These are phyloP conservation scores for Pheosia gnoma DNA, from an alignment of 2,888 invertebrate genomes.

Conservation along the genomic window DNA sequence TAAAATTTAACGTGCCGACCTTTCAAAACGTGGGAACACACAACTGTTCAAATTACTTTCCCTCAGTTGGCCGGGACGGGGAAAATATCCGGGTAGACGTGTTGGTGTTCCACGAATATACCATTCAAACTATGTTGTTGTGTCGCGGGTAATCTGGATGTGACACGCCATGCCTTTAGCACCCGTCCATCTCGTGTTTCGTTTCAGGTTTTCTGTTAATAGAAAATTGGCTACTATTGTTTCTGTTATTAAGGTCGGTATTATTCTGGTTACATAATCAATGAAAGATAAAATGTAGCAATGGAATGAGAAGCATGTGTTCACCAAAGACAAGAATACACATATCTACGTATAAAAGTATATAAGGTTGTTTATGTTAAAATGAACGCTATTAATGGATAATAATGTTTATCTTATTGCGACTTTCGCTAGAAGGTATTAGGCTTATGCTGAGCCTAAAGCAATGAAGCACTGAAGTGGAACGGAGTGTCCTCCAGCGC, in stretches of 20 bases:
- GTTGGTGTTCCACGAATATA: conserved; percentile 55
- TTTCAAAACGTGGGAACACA: conserved; percentile 63
- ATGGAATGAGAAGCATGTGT: no score
- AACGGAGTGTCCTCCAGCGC: no score
- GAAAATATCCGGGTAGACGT: conserved; percentile 54
- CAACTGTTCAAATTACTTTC: conserved; percentile 74
- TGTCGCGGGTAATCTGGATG: conserved; percentile 40
- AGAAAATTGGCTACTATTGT: conserved; percentile 13
- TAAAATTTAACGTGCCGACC: conserved; percentile 48
- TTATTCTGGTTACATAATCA: not conserved
- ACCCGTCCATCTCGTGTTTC: conserved; percentile 27
- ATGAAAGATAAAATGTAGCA: no score
- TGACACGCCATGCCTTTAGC: conserved; percentile 35
- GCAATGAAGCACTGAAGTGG: no score
- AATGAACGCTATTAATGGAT: no score
- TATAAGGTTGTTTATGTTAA: no score
- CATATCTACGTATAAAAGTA: no score
- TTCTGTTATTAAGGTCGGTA: no score
- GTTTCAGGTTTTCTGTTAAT: conserved; percentile 20
- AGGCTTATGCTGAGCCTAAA: no score
- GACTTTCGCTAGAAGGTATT: no score
- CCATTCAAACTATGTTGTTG: conserved; percentile 49
- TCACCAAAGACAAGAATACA: no score
- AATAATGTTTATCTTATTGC: no score
- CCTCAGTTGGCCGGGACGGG: conserved; percentile 49